phyloP scores from a whole-genome alignment of 2,113 vertebrate genomes.

The Trinectes maculatus region DNA sequence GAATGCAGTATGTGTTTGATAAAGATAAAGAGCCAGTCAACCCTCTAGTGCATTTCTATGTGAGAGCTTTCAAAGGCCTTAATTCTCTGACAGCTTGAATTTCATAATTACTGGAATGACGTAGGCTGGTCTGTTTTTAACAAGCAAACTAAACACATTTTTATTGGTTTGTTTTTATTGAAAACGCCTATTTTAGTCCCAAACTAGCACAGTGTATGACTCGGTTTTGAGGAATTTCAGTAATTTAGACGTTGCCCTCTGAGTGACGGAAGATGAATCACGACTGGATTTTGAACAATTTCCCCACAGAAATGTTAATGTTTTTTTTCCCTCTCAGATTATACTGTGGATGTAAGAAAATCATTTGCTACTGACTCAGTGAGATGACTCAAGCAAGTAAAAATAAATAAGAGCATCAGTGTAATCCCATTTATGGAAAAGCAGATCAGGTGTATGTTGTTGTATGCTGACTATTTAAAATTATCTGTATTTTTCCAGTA shows the following conservation, averaged over 20 bases:
- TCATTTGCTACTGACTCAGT: not conserved
- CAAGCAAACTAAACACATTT: not conserved
- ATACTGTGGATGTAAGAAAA: not conserved
- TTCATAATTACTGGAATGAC: too few species aligned
- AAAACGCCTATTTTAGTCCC: not conserved
- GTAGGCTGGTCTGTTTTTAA: not conserved
- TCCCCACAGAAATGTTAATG: not conserved
- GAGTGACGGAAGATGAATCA: constrained; percentile 30
- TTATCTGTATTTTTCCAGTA: too few species aligned
- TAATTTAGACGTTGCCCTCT: constrained; percentile 24
- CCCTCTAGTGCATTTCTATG: not conserved
- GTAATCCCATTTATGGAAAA: too few species aligned
- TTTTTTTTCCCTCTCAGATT: not conserved
- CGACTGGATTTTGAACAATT: constrained; percentile 14
- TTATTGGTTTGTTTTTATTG: not conserved
- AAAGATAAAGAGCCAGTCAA: not conserved
- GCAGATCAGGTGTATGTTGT: too few species aligned
- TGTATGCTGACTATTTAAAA: too few species aligned
- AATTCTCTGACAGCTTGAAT: not conserved
- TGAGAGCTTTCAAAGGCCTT: not conserved
- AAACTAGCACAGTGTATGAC: constrained; percentile 17
- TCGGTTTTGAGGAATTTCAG: constrained; percentile 24
- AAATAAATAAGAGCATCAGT: not conserved
- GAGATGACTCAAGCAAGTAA: constrained; percentile 7
- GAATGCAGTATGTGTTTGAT: not conserved